Evolutionary conservation across 2,888 invertebrate species (phyloP), one percentile per base, ranked within the genome.

Genomic region (Meteorus colon): DNA sequence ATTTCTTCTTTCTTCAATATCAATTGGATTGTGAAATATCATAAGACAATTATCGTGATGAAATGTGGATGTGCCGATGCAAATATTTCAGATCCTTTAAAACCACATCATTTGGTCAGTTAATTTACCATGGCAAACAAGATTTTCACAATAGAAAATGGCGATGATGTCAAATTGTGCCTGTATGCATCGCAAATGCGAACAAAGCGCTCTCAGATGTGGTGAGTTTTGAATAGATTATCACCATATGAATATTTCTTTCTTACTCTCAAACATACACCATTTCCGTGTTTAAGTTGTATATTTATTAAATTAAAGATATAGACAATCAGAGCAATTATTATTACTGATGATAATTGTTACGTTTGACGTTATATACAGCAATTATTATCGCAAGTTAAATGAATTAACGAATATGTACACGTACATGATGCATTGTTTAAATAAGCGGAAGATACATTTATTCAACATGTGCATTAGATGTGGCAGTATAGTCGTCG

Each of bases 71-170:
- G 88, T 4, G 77, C 84, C 80, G 92, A 92, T 85, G 85, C 90
- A 82, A 90, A 92, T 76, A 90, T 91, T 19, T 84, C 90, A 12
- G 85, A 88, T 29, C 89, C 90, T 55, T 92, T 92, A 81, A 87
- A 86, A n/a, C 91, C 91, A 48, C 41, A 0, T 89, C 91, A 0
- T 90, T 92, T 81, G 92, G 92, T 80, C 90, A 91, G 75, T 90
- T 91, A 79, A 92, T 92, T 77, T 92, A 92, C 84, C 90, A 91
- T 69, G 92, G 92, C 0, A 86, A 85, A 70, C 89, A 90, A 51
- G 92, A 90, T 83, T 92, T 88, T 81, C 92, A 90, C 82, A 91
- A 92, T 73, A 72, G 78, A 65, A 81, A 80, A 69, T 51, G 80
- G 51, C 80, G 78, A 60, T 77, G 79, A 59, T 82, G 90, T 77